Conservation (phyloP, 2,888 invertebrate species). For the Caenorhabditis macrosperma region DNA sequence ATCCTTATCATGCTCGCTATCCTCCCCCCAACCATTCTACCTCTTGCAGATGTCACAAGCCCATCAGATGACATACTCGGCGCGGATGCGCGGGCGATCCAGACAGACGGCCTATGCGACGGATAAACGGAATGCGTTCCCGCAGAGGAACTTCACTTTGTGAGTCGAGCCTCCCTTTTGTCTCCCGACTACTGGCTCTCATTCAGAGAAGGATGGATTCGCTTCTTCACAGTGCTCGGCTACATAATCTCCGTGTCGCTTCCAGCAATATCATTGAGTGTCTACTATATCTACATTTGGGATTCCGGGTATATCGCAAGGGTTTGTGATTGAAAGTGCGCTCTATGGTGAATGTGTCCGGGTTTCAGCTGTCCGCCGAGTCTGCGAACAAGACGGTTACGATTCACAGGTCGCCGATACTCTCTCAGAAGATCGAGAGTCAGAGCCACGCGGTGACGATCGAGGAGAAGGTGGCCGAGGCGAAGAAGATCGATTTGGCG, state of each 20-base stretch:
- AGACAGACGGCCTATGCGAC: slow-evolving; percentile 72
- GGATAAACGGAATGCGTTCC: slow-evolving; percentile 72
- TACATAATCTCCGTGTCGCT: slow-evolving; percentile 77
- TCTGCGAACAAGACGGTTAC: slow-evolving; percentile 28
- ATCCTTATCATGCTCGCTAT: background rate
- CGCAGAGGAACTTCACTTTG: slow-evolving; percentile 68
- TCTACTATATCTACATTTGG: slow-evolving; percentile 78
- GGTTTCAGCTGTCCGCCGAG: slow-evolving; percentile 51
- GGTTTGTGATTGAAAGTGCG: slow-evolving; percentile 9
- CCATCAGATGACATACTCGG: slow-evolving; percentile 61
- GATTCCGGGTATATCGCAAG: slow-evolving; percentile 67
- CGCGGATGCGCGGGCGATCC: slow-evolving; percentile 61
- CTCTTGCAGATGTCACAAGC: slow-evolving; percentile 61
- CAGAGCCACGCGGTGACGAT: slow-evolving; percentile 11
- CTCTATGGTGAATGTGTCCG: too few relatives aligned
- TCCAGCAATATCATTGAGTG: slow-evolving; percentile 74
- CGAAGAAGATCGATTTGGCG: slow-evolving; percentile 33
- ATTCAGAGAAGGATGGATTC: slow-evolving; percentile 72
- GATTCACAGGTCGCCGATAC: slow-evolving; percentile 53
- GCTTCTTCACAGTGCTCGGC: slow-evolving; percentile 75
- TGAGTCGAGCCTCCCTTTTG: slow-evolving; percentile 17
- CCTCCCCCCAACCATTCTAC: background rate
- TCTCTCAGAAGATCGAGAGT: slow-evolving; percentile 24
- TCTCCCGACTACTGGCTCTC: background rate
- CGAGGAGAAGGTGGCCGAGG: slow-evolving; percentile 28